phyloP scores from a whole-genome alignment of 2,888 invertebrate genomes.

The Drosophila borborema region DNA sequence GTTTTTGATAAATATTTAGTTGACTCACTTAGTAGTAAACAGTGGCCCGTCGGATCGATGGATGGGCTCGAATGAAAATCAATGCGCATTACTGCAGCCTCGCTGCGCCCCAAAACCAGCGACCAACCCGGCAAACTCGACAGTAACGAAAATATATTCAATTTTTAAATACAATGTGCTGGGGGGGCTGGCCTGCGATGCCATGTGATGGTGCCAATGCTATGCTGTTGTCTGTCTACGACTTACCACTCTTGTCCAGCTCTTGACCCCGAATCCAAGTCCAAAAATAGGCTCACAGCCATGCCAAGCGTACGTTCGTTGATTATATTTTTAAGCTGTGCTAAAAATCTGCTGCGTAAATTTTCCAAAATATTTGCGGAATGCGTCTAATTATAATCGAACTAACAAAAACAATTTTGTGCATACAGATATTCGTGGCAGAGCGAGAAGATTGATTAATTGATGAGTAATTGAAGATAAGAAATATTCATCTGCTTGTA shows the following conservation, averaged over 20 bases:
- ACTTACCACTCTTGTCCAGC: conserved; percentile 18
- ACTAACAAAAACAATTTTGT: not conserved
- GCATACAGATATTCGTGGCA: not conserved
- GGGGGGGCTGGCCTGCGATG: conserved; percentile 23
- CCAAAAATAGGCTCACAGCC: conserved; percentile 19
- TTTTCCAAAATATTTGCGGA: conserved; percentile 13
- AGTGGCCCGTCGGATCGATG: conserved; percentile 40
- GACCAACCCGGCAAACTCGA: conserved; percentile 30
- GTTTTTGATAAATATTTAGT: conserved; percentile 24
- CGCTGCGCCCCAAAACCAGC: conserved; percentile 61
- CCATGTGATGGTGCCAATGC: conserved; percentile 14
- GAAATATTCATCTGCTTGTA: not conserved
- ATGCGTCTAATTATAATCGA: conserved; percentile 9
- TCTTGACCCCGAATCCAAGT: conserved; percentile 31
- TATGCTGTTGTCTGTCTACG: conserved; percentile 26
- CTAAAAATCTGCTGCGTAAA: conserved; percentile 23
- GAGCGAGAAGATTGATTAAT: not conserved
- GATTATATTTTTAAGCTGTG: conserved; percentile 58
- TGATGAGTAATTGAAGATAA: no score
- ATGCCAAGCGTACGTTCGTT: not conserved
- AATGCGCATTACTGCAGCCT: conserved; percentile 80
- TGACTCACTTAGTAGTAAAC: conserved; percentile 18
- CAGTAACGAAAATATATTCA: conserved; percentile 70
- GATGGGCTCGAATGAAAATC: conserved; percentile 66
- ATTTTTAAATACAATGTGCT: conserved; percentile 64